A percentile compares a stretch with the other conserved stretches of the same genome.
phyloP scores from a whole-genome alignment of 2,888 invertebrate genomes.

The Harpagoxenus sublaevis region DNA sequence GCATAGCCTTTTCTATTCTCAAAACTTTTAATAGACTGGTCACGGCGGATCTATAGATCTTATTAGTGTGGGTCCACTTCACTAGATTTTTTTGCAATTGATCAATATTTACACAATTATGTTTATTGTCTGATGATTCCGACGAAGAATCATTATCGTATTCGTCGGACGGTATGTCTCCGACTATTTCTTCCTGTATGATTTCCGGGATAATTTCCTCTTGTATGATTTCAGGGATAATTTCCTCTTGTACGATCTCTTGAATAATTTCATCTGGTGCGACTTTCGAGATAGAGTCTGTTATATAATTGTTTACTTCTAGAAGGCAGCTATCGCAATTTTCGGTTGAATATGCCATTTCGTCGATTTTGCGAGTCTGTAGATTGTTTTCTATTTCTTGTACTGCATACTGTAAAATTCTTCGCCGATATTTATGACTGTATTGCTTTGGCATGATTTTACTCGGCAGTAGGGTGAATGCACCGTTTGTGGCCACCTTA shows the following conservation, averaged over 20 bases:
- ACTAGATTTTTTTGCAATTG: neutral
- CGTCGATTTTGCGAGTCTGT: neutral
- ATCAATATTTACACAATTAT: conserved; percentile 3
- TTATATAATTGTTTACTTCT: neutral
- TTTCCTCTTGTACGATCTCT: neutral
- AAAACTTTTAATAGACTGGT: neutral
- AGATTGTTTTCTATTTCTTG: neutral
- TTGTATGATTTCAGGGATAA: neutral
- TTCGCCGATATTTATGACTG: neutral
- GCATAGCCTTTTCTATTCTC: neutral
- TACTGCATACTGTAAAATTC: neutral
- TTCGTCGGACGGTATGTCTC: neutral
- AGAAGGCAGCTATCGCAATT: neutral
- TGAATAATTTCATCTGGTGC: neutral
- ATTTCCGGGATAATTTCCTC: neutral
- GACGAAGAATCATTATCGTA: neutral
- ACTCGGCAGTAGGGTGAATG: neutral
- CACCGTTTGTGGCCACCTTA: too few relatives aligned
- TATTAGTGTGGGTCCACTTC: neutral
- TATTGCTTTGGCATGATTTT: neutral
- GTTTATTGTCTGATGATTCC: neutral
- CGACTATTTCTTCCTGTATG: neutral
- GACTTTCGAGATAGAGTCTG: neutral
- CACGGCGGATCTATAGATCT: neutral
- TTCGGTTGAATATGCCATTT: neutral